Evolutionary conservation across 2,113 vertebrate species (phyloP).

Genomic region (Piprites chloris): DNA sequence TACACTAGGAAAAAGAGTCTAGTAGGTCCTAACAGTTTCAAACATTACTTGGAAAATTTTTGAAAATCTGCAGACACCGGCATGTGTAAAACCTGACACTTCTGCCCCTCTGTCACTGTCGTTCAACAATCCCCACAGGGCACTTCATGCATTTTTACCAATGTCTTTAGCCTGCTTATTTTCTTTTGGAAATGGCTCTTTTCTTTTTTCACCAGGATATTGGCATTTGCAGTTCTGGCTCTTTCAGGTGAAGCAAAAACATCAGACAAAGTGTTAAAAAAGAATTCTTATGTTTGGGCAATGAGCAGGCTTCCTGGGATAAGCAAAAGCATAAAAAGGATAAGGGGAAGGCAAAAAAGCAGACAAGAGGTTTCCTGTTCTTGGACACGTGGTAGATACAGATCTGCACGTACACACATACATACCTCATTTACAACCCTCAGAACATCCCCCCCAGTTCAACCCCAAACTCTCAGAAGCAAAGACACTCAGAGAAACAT

Average conservation of each 20-base stretch:
- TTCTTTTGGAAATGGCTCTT: neutral
- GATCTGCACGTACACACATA: conserved; percentile 16
- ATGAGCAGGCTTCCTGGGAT: neutral
- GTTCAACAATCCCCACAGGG: neutral
- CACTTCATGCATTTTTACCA: neutral
- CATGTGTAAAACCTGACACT: neutral
- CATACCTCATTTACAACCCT: conserved; percentile 17
- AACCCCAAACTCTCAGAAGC: neutral
- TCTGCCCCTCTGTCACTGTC: neutral
- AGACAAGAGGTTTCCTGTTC: neutral
- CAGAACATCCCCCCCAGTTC: neutral
- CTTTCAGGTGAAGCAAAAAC: conserved; percentile 35
- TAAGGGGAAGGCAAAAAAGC: neutral
- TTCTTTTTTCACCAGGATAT: neutral
- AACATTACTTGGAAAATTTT: neutral
- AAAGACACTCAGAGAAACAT: neutral
- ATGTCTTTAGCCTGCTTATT: neutral
- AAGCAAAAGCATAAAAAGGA: neutral
- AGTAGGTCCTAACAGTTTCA: neutral
- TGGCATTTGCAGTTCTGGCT: neutral
- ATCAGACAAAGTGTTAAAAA: neutral
- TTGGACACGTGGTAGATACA: conserved; percentile 2
- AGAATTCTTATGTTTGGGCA: neutral
- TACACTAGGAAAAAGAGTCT: neutral
- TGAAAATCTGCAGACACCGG: neutral